Evolutionary conservation across 2,797 vertebrate genomes (phyloP).

Genomic region (Petrocephalus schoutedeni): DNA sequence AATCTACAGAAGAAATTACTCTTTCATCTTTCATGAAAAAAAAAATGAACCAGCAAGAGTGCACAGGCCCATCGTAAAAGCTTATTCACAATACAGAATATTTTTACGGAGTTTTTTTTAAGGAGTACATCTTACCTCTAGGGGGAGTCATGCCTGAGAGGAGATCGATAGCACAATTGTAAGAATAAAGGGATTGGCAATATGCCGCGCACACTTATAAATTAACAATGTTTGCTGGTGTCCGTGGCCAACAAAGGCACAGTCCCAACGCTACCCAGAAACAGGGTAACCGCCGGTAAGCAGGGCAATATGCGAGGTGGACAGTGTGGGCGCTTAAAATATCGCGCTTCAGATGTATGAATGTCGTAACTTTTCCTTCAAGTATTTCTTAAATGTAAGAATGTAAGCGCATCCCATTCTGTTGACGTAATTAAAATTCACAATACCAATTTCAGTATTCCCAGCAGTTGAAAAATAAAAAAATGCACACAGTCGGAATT

Average conservation of each 20-base stretch:
- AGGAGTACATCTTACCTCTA: background rate
- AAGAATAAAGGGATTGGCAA: background rate
- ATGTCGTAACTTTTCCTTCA: background rate
- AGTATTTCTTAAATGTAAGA: background rate
- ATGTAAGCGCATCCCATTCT: background rate
- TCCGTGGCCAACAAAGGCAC: background rate
- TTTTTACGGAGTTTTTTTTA: background rate
- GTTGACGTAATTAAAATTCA: background rate
- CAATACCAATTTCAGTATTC: background rate
- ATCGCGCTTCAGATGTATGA: background rate
- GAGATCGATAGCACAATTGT: no score
- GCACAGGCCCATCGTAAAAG: background rate
- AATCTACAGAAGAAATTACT: background rate
- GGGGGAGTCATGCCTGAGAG: background rate
- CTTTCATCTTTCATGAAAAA: background rate
- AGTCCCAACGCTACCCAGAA: background rate
- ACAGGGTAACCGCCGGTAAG: background rate
- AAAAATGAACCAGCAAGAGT: background rate
- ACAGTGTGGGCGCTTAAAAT: background rate
- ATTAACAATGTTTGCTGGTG: background rate
- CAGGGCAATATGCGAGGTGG: background rate
- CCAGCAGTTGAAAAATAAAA: background rate
- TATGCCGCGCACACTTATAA: background rate
- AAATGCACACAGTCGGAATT: background rate
- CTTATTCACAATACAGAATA: background rate